Evolutionary conservation across 2,797 vertebrate species (phyloP), one percentile per base, ranked within the genome.

Genomic region (Enteromius paludinosus): DNA sequence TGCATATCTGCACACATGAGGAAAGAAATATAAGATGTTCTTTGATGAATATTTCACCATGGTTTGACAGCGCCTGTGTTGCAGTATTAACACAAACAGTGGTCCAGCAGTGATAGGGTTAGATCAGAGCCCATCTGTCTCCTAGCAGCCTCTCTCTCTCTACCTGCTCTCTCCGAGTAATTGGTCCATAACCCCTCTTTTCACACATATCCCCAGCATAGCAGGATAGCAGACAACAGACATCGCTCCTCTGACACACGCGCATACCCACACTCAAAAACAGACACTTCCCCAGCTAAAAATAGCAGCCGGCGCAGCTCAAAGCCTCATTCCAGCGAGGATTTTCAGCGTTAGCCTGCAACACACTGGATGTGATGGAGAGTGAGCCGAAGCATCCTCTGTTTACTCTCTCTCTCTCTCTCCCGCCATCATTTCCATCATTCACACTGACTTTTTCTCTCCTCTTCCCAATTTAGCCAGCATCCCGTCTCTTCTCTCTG

Each of bases 171-270:
- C 47, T 49, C 62, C 23, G 45, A 84, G 72, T 84, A 86, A 89
- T 86, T 87, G 84, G 52, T 78, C 82, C 75, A 86, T 77, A 85
- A 87, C 78, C 82, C 69, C 43, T 52, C 52, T 77, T 77, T 75
- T 68, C 75, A 59, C 83, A 77, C 59, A 77, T 84, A 66, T 86
- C 72, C 72, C 73, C 20, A 11, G 43, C 72, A 71, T 76, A 81
- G 43, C 61, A 43, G 74, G 76, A 78, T 68, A 81, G 30, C 76
- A 81, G 62, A 82, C 72, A 71, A 61, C 47, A 61, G 23, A 82
- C 43, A 70, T 18, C 14, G n/a, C 41, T 62, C 79, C 79, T 35
- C 64, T 65, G 30, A 64, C 68, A 59, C 28, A 83, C 62, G 6
- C 41, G 43, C 33, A 56, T 5, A 77, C 72, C 45, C 69, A 79